Percentiles rank a stretch among this genome's conserved stretches.
These are phyloP conservation scores for Creontiades dilutus DNA, from an alignment of 2,888 invertebrate genomes.

Conservation along the genomic window DNA sequence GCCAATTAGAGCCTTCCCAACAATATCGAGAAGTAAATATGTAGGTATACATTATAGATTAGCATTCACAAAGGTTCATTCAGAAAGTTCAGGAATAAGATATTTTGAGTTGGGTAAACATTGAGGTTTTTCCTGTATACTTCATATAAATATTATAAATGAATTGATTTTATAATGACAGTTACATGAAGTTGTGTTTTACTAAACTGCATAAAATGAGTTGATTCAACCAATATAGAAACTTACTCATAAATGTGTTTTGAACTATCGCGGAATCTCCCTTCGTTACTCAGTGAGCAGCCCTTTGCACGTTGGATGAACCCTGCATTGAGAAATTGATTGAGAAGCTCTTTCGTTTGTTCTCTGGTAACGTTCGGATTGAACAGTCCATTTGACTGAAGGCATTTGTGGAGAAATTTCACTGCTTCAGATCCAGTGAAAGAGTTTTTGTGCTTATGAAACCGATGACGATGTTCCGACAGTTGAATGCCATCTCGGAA, in stretches of 20 bases:
- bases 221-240: neutral
- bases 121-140: no score
- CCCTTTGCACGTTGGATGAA: slow-evolving; percentile 61
- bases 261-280: slow-evolving; percentile 69
- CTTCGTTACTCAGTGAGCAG: slow-evolving; percentile 62
- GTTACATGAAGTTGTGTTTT: no score
- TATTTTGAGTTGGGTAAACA: no score
- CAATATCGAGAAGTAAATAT: no score
- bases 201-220: no score
- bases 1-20: no score
- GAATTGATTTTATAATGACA: no score
- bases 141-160: no score
- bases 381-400: slow-evolving; percentile 70
- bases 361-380: slow-evolving; percentile 73
- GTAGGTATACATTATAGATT: no score
- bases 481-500: slow-evolving; percentile 73
- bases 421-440: slow-evolving; percentile 74
- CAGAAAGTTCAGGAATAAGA: no score
- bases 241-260: slow-evolving; percentile 73
- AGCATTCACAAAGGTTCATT: no score
- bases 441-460: slow-evolving; percentile 74
- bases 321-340: slow-evolving; percentile 73
- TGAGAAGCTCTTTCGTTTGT: slow-evolving; percentile 72
- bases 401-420: slow-evolving; percentile 69
- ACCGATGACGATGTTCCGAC: slow-evolving; percentile 72